phyloP scores from a whole-genome alignment of 2,888 invertebrate species.

The Amphipoea lucens region DNA sequence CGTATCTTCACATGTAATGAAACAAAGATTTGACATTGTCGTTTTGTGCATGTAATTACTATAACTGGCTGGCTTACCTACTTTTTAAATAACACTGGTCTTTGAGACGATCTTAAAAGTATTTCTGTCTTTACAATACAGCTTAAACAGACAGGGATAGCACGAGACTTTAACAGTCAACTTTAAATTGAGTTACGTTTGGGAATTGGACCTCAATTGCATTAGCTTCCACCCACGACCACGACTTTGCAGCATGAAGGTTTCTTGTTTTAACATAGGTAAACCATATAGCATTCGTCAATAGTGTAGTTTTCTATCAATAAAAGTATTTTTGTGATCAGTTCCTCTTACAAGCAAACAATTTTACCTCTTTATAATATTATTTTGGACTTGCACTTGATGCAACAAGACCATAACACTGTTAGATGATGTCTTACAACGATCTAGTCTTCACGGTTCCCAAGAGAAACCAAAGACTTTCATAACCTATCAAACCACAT shows the following conservation, averaged over 20 bases:
- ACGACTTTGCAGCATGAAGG: not conserved
- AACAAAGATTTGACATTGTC: too few species aligned
- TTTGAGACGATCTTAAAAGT: not conserved
- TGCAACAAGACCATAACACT: not conserved
- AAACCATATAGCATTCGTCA: not conserved
- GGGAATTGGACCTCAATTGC: not conserved
- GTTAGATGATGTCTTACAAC: not conserved
- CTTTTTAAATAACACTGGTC: not conserved
- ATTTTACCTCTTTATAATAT: not conserved
- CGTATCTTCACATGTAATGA: too few species aligned
- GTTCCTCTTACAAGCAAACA: not conserved
- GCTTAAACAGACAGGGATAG: not conserved
- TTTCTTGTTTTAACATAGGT: not conserved
- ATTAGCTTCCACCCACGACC: not conserved
- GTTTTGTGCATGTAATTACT: not conserved
- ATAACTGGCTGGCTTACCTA: not conserved
- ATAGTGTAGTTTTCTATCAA: not conserved
- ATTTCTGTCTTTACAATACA: not conserved
- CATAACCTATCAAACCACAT: not conserved
- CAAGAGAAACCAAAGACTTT: conserved; percentile 1
- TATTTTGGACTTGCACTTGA: not conserved
- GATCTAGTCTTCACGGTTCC: not conserved
- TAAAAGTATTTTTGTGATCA: not conserved
- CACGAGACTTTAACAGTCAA: not conserved
- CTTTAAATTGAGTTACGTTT: not conserved